Percentiles rank a stretch among this genome's conserved stretches.
These are phyloP conservation scores for Esox lucius DNA, from an alignment of 2,797 vertebrate species.

Conservation along the genomic window DNA sequence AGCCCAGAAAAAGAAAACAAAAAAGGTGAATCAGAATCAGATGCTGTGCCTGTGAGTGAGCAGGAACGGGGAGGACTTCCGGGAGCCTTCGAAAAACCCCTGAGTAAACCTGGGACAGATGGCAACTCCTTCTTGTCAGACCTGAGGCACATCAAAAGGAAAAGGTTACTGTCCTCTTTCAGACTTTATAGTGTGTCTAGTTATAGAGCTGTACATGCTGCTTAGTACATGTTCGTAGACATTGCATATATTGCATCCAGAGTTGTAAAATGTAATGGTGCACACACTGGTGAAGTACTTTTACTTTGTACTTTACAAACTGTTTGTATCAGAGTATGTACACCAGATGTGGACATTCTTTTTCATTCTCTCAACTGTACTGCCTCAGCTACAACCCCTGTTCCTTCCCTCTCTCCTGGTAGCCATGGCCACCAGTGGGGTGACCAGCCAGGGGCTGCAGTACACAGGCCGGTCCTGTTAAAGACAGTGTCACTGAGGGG, in stretches of 20 bases:
- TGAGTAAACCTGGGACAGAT: slow-evolving; percentile 25
- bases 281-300: too few relatives aligned
- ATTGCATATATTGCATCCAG: background rate
- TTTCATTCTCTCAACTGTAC: background rate
- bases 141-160: slow-evolving; percentile 30
- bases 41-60: slow-evolving; percentile 13
- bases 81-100: slow-evolving; percentile 5
- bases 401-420: background rate
- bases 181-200: background rate
- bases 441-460: slow-evolving; percentile 14
- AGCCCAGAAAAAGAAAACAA: slow-evolving; percentile 11
- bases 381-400: slow-evolving; percentile 5
- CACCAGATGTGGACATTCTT: background rate
- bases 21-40: slow-evolving; percentile 32
- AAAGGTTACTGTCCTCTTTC: slow-evolving; percentile 37
- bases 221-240: background rate
- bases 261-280: too few relatives aligned
- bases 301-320: too few relatives aligned
- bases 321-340: too few relatives aligned
- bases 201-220: background rate
- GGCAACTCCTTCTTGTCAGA: slow-evolving; percentile 41
- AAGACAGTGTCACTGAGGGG: background rate
- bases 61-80: slow-evolving; percentile 18
- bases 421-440: slow-evolving; percentile 22
- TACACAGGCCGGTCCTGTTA: slow-evolving; percentile 19